Evolutionary conservation across 2,888 invertebrate species (phyloP), one percentile per base, ranked within the genome.

Genomic region (Orthosia gracilis): DNA sequence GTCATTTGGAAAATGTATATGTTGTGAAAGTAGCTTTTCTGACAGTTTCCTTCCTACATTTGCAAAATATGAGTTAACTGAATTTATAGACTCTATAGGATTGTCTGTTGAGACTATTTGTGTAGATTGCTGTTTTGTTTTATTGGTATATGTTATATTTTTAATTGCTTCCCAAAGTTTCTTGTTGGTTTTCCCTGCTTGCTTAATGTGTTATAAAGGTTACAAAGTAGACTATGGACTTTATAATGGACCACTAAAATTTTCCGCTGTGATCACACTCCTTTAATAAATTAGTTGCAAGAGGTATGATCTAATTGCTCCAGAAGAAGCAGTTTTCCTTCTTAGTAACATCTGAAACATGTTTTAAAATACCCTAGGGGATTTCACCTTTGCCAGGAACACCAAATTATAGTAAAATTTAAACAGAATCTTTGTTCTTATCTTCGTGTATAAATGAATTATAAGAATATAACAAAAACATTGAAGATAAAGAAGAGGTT

Each of bases 271-370:
- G 13, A 1, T 11, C 11, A 13, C 11, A 45, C 57, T 26, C 4
- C 23, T 23, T 50, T 13, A 62, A 31, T 47, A 13, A 21, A 73
- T 54, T 61, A 9, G 0, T 21, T 18, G 40, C 40, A 40, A 40
- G 21, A 18, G 45, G 26, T 47, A 18, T 31, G 21, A 54, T 52
- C 21, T 21, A 40, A 17, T 72, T 17, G 17, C 18, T 26, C 15
- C 15, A 15, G 18, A 57, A 13, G 18, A 40, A 26, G 18, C 40
- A 21, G 45, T 50, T 65, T 74, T 65, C 9, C 23, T 73, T 73
- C 65, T 26, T 75, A 9, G 23, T 18, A 47, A 1, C 7, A 26
- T 49, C n/a, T 45, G 17, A 47, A 21, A 52, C 15, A 58, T 2
- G 23, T 21, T 31, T 26, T 45, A 40, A 7, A 50, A 15, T 5